phyloP scores from a whole-genome alignment of 1,140 invertebrate genomes.

The Drosophila paulistorum region DNA sequence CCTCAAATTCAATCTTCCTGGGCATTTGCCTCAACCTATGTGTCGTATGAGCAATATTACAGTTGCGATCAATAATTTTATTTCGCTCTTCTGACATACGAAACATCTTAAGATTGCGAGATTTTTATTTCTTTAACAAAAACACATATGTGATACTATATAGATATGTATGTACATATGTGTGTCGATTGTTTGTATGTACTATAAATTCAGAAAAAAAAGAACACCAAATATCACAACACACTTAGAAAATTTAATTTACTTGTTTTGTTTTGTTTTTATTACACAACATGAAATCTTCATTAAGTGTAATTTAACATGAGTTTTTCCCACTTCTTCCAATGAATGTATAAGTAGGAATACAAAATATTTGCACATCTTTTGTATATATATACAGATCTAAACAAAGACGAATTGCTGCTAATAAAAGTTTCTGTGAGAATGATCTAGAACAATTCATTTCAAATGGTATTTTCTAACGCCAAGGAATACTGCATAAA shows the following conservation, averaged over 20 bases:
- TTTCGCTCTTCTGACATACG: too few relatives aligned
- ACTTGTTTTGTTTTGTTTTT: background rate
- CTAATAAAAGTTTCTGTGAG: background rate
- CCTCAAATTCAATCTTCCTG: too few relatives aligned
- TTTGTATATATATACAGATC: background rate
- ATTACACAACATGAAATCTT: constrained; percentile 10
- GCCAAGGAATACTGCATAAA: too few relatives aligned
- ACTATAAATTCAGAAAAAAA: background rate
- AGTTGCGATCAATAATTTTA: too few relatives aligned
- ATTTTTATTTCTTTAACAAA: background rate
- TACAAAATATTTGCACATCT: too few relatives aligned
- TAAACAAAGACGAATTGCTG: background rate
- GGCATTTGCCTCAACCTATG: too few relatives aligned
- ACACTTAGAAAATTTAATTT: background rate
- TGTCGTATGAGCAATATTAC: too few relatives aligned
- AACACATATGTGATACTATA: too few relatives aligned
- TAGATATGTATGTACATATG: background rate
- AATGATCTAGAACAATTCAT: too few relatives aligned
- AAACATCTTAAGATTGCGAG: too few relatives aligned
- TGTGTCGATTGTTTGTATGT: background rate
- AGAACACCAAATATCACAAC: background rate
- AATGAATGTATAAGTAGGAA: too few relatives aligned
- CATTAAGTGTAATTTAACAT: constrained; percentile 9
- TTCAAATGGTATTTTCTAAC: too few relatives aligned
- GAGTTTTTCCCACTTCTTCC: background rate